These are phyloP conservation scores for Setophaga kirtlandii DNA, from an alignment of 2,113 vertebrate species.

Conservation along the genomic window DNA sequence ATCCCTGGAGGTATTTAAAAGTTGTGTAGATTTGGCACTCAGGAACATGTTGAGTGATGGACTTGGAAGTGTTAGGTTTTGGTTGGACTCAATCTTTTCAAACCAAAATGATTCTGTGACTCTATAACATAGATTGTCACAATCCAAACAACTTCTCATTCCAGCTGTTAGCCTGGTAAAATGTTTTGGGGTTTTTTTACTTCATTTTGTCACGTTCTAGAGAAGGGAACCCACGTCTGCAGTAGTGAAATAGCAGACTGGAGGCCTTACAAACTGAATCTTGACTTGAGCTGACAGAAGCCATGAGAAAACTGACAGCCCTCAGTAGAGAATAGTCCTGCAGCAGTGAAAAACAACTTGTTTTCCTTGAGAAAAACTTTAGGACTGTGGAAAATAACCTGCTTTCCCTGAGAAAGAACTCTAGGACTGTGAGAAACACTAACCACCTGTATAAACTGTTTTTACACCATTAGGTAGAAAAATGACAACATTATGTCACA, in stretches of 20 bases:
- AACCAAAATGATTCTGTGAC: not conserved
- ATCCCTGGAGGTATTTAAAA: not conserved
- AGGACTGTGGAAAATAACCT: not conserved
- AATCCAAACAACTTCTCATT: not conserved
- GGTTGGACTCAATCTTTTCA: not conserved
- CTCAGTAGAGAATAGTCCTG: not conserved
- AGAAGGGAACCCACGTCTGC: not conserved
- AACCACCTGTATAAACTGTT: not conserved
- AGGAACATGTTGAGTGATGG: not conserved
- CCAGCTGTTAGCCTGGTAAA: not conserved
- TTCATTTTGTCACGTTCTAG: not conserved
- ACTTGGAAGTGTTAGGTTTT: not conserved
- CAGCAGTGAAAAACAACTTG: not conserved
- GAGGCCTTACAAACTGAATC: not conserved
- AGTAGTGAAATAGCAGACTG: not conserved
- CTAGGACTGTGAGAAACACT: not conserved
- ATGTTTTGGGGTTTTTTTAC: accelerated
- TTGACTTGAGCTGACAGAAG: not conserved
- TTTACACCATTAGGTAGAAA: not conserved
- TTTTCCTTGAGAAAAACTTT: not conserved
- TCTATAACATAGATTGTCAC: not conserved
- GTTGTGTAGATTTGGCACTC: not conserved
- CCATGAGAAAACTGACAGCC: not conserved
- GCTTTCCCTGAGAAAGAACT: not conserved
- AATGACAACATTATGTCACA: not conserved